These are phyloP conservation scores for Oreochromis niloticus DNA, from an alignment of 2,113 vertebrate genomes.

Conservation along the genomic window DNA sequence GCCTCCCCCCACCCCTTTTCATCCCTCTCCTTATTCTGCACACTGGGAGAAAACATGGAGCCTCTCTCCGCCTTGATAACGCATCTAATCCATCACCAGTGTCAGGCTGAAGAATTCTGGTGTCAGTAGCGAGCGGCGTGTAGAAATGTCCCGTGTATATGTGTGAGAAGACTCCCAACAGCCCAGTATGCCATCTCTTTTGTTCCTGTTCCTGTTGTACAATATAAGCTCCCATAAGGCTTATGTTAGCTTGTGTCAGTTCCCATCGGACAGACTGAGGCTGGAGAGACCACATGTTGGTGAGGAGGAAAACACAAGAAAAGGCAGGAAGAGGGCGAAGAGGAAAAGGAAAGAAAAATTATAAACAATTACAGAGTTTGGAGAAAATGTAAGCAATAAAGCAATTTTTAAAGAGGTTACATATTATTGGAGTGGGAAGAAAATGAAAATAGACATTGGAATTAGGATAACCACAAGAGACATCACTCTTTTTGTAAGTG, in stretches of 20 bases:
- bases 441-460: background rate
- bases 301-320: background rate
- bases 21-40: conserved; percentile 12
- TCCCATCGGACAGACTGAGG: conserved; percentile 37
- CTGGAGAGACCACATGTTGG: background rate
- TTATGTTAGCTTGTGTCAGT: conserved; percentile 56
- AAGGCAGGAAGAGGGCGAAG: background rate
- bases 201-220: conserved; percentile 56
- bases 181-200: conserved; percentile 33
- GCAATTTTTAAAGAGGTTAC: background rate
- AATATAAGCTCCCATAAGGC: conserved; percentile 56
- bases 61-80: conserved; percentile 67
- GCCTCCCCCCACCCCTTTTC: background rate
- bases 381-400: background rate
- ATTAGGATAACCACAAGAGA: background rate
- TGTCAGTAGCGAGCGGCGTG: conserved; percentile 52
- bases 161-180: conserved; percentile 38
- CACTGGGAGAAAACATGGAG: conserved; percentile 44
- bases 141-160: conserved; percentile 20
- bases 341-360: background rate
- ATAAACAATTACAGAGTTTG: background rate
- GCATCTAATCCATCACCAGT: conserved; percentile 72
- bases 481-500: background rate
- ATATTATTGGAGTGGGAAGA: background rate
- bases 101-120: conserved; percentile 68